phyloP scores from a whole-genome alignment of 37 sponge, comb jelly and placozoan genomes.

The Hormiphora californensis region DNA sequence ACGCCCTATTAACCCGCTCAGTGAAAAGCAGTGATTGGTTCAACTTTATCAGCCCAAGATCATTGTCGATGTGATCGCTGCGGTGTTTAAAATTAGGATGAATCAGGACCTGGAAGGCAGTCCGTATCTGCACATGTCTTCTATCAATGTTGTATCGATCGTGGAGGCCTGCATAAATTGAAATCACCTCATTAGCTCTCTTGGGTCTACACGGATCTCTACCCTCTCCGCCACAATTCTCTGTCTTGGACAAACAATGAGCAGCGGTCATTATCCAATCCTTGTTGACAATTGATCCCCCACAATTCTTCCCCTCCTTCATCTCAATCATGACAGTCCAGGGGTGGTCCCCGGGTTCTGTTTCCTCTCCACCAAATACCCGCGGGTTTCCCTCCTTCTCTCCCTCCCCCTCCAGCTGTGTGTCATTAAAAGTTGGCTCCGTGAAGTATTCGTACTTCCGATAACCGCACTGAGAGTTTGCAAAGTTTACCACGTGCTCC shows the following conservation, averaged over 20 bases:
- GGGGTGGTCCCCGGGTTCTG: not conserved
- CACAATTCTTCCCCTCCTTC: not conserved
- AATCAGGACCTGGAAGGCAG: not conserved
- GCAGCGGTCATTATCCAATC: slow-evolving; percentile 54
- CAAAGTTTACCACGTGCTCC: no score
- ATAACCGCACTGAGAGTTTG: no score
- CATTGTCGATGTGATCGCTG: not conserved
- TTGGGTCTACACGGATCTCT: not conserved
- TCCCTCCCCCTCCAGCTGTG: not conserved
- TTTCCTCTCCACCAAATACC: slow-evolving; percentile 20
- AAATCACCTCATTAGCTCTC: not conserved
- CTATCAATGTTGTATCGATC: not conserved
- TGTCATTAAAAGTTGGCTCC: no score
- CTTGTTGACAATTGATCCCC: slow-evolving; percentile 13
- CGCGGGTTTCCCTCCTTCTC: not conserved
- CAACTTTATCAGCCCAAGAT: slow-evolving; percentile 28
- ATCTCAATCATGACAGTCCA: slow-evolving; percentile 33
- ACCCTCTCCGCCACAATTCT: not conserved
- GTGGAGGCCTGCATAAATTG: not conserved
- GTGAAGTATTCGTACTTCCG: no score
- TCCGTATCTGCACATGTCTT: not conserved
- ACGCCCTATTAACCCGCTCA: slow-evolving; percentile 1
- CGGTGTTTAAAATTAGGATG: not conserved
- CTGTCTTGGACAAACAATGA: not conserved
- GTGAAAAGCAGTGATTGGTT: slow-evolving; percentile 3